Percentiles rank a stretch among this genome's conserved stretches.
Evolutionary conservation across 2,797 vertebrate species (phyloP).

Genomic region (Rhincodon typus): DNA sequence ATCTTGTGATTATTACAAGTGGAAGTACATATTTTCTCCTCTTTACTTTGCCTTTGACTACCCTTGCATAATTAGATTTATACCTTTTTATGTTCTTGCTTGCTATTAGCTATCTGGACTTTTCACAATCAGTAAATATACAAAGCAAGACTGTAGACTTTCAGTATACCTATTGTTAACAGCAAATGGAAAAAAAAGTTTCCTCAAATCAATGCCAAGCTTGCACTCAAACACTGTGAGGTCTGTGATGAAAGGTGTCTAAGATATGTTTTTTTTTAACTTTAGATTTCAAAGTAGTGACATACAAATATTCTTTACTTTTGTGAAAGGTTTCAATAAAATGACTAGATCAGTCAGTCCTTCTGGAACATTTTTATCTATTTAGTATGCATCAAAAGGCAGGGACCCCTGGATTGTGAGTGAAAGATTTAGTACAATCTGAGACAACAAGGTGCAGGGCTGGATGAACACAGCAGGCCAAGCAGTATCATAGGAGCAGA

Average conservation of each 20-base stretch:
- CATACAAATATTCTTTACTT: too few species aligned
- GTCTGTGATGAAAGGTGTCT: too few species aligned
- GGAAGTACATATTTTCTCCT: background rate
- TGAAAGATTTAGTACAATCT: too few species aligned
- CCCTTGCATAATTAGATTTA: background rate
- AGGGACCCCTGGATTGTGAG: too few species aligned
- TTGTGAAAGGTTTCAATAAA: too few species aligned
- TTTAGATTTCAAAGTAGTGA: too few species aligned
- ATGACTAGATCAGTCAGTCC: too few species aligned
- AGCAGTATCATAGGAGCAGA: too few species aligned
- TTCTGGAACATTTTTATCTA: background rate
- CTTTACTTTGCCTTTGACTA: background rate
- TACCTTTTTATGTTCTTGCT: constrained; percentile 16
- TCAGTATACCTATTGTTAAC: background rate
- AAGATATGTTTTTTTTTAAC: too few species aligned
- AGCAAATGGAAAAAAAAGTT: background rate
- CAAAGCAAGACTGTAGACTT: background rate
- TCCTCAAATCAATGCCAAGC: background rate
- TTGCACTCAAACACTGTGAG: background rate
- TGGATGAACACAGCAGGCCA: too few species aligned
- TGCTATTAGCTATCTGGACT: background rate
- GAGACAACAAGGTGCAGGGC: too few species aligned
- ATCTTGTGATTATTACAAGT: background rate
- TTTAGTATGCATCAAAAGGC: too few species aligned
- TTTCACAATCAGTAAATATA: background rate